A percentile compares a stretch with the other conserved stretches of the same genome.
These are phyloP conservation scores for Paracentrotus lividus DNA, from an alignment of 53 echinoderm and acorn worm genomes.

Conservation along the genomic window DNA sequence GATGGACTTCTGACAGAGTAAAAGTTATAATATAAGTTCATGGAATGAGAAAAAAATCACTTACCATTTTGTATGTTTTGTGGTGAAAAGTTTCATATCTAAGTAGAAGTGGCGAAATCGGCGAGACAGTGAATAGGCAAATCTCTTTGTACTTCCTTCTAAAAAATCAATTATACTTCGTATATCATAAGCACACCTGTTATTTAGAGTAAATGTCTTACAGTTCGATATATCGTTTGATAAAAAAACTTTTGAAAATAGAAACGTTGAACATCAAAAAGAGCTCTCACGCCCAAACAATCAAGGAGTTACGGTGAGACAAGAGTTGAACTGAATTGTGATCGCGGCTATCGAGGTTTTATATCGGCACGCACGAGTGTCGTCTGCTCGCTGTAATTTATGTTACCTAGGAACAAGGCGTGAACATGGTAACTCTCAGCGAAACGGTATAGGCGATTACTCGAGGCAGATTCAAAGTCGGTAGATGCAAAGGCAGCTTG, in stretches of 20 bases:
- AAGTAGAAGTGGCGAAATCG: not conserved
- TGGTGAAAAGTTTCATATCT: not conserved
- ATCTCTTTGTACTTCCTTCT: not conserved
- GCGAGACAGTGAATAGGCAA: not conserved
- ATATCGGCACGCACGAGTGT: not conserved
- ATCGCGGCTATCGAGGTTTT: constrained; percentile 15
- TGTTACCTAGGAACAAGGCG: constrained; percentile 24
- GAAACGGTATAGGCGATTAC: not conserved
- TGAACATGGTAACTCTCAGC: constrained; percentile 19
- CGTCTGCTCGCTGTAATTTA: not conserved
- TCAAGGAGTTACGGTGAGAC: constrained; percentile 33
- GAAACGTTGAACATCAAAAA: not conserved
- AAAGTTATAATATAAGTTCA: not conserved
- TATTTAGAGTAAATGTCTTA: not conserved
- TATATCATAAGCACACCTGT: not conserved
- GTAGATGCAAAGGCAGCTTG: not conserved
- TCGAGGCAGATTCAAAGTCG: constrained; percentile 9
- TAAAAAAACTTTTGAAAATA: not conserved
- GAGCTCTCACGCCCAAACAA: constrained; percentile 25
- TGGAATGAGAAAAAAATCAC: not conserved
- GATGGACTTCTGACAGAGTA: no score
- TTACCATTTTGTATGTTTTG: not conserved
- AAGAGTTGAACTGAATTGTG: not conserved
- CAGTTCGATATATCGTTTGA: not conserved
- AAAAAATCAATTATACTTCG: not conserved